Percentiles rank a stretch among this genome's conserved stretches.
Conservation (phyloP, 2,888 invertebrate species). For the Macaria notata region DNA sequence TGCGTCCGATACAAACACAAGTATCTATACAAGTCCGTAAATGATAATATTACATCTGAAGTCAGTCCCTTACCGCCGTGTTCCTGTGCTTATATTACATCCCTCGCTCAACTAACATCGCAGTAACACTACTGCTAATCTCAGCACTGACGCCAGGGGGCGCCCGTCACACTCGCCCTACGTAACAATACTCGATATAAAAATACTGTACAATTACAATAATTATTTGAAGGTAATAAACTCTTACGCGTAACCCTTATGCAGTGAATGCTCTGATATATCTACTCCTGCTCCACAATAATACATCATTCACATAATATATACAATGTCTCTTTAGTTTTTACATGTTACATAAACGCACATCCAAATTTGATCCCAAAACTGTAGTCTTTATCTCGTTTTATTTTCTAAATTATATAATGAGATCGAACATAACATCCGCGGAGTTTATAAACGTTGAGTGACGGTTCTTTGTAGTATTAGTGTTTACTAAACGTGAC, state of each 20-base stretch:
- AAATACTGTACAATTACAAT: conserved; percentile 81
- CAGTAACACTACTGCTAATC: conserved; percentile 73
- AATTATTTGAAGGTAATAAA: conserved; percentile 77
- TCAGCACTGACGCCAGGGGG: conserved; percentile 41
- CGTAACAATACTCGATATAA: conserved; percentile 78
- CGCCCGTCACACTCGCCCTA: conserved; percentile 42
- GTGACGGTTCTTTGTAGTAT: conserved; percentile 12
- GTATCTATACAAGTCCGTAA: conserved; percentile 74
- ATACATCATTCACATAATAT: conserved; percentile 78
- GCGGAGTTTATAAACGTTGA: conserved; percentile 67
- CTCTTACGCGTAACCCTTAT: conserved; percentile 66
- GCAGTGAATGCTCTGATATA: conserved; percentile 67
- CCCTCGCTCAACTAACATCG: conserved; percentile 73
- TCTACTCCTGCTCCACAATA: conserved; percentile 64
- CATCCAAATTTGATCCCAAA: conserved; percentile 81
- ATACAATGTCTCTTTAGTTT: conserved; percentile 72
- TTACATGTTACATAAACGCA: conserved; percentile 79
- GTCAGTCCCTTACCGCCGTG: conserved; percentile 72
- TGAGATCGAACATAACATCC: conserved; percentile 79
- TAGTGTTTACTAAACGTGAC: conserved; percentile 30
- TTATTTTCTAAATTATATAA: conserved; percentile 81
- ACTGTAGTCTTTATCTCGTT: conserved; percentile 81
- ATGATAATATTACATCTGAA: conserved; percentile 75
- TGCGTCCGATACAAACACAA: conserved; percentile 65
- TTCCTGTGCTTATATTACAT: conserved; percentile 73